Evolutionary conservation across 2,888 invertebrate species (phyloP).

Genomic region (Nephrotoma guestfalica): DNA sequence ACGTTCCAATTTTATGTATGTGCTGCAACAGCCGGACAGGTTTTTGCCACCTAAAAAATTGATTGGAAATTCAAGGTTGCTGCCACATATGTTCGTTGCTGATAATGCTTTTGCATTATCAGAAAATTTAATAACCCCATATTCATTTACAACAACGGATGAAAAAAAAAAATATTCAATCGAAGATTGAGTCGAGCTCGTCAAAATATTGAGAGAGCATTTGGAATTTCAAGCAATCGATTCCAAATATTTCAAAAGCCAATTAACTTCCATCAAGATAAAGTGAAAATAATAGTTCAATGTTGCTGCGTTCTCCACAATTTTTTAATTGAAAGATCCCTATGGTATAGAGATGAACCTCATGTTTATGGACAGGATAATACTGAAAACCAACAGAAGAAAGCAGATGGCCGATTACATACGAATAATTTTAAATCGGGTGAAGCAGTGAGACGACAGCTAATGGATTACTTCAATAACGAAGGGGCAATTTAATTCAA

Average conservation of each 20-base stretch:
- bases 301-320: not conserved
- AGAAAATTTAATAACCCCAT: too few species aligned
- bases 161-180: too few species aligned
- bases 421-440: not conserved
- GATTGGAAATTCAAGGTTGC: not conserved
- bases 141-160: too few species aligned
- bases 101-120: too few species aligned
- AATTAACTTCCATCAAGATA: not conserved
- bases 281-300: not conserved
- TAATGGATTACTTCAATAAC: too few species aligned
- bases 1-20: too few species aligned
- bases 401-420: not conserved
- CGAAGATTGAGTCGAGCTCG: too few species aligned
- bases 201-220: too few species aligned
- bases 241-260: too few species aligned
- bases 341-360: not conserved
- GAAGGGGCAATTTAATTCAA: too few species aligned
- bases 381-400: not conserved
- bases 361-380: not conserved
- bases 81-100: constrained; percentile 1
- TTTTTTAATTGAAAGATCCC: not conserved
- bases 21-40: not conserved
- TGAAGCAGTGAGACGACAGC: too few species aligned
- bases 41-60: not conserved
- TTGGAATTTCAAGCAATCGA: too few species aligned